These are phyloP conservation scores for Heliopora coerulea DNA, from an alignment of 92 coral and sea anemone genomes.

Conservation along the genomic window DNA sequence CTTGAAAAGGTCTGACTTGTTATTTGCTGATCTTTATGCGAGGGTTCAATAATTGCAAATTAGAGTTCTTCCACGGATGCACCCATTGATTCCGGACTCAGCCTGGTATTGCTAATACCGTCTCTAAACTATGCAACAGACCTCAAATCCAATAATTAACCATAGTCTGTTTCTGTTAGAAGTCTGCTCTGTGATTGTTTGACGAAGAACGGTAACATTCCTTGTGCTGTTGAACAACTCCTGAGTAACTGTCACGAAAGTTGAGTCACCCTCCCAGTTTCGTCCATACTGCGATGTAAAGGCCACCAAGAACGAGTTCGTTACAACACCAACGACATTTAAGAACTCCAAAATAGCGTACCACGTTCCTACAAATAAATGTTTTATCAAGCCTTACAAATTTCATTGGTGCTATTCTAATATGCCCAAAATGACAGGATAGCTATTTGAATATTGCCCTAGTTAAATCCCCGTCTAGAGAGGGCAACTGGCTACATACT, in stretches of 20 bases:
- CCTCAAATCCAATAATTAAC: slow-evolving; percentile 93
- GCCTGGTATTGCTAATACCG: no score
- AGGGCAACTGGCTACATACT: no score
- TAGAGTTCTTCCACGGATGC: no score
- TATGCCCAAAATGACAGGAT: no score
- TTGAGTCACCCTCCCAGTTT: slow-evolving; percentile 72
- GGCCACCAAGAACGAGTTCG: slow-evolving; percentile 89
- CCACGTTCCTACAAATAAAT: slow-evolving; percentile 76
- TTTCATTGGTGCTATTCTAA: no score
- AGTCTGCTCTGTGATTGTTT: slow-evolving; percentile 59
- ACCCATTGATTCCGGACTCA: no score
- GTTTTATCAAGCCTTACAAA: neutral
- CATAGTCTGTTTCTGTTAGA: slow-evolving; percentile 66
- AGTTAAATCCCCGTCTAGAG: no score
- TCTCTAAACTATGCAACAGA: slow-evolving; percentile 3
- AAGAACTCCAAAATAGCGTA: slow-evolving; percentile 85
- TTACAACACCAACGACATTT: slow-evolving; percentile 90
- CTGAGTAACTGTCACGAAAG: slow-evolving; percentile 50
- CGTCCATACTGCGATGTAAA: slow-evolving; percentile 94
- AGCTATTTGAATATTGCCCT: no score
- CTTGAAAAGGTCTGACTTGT: no score
- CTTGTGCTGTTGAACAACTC: slow-evolving; percentile 54
- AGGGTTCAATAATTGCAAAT: no score
- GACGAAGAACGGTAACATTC: slow-evolving; percentile 62
- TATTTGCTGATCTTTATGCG: no score